A percentile compares a stretch with the other conserved stretches of the same genome.
These are phyloP conservation scores for Cylloceria caligata DNA, from an alignment of 2,888 invertebrate genomes.

Conservation along the genomic window DNA sequence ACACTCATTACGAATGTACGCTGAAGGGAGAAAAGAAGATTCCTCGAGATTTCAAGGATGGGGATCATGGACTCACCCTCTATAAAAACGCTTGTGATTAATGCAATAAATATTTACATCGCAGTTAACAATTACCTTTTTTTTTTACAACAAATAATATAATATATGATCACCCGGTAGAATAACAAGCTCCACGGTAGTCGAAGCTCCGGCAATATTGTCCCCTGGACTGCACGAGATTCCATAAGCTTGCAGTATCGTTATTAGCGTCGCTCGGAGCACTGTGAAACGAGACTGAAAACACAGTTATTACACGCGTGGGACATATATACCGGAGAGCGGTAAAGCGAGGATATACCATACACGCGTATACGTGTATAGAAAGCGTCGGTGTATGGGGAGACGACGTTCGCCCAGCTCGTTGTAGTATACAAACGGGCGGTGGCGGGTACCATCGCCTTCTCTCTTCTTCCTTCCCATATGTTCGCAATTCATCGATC, in stretches of 20 bases:
- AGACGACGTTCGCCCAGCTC: slow-evolving; percentile 8
- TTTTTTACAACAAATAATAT: not conserved
- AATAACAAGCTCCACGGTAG: not conserved
- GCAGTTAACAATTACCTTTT: slow-evolving; percentile 2
- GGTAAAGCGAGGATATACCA: slow-evolving; percentile 1
- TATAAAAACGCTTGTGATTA: too few species aligned
- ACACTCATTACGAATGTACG: too few species aligned
- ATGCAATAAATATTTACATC: too few species aligned
- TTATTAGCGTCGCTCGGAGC: slow-evolving; percentile 19
- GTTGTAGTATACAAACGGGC: slow-evolving; percentile 25
- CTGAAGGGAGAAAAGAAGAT: too few species aligned
- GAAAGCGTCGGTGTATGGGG: not conserved
- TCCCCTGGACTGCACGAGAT: slow-evolving; percentile 12
- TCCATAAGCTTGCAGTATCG: slow-evolving; percentile 16
- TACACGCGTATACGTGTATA: not conserved
- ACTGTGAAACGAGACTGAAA: slow-evolving; percentile 14
- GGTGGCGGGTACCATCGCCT: slow-evolving; percentile 14
- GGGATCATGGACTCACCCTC: too few species aligned
- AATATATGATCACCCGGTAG: slow-evolving; percentile 1
- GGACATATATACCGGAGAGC: not conserved
- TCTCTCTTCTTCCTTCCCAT: slow-evolving; percentile 39
- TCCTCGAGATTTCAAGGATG: too few species aligned
- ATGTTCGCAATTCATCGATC: slow-evolving; percentile 41
- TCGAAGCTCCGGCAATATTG: slow-evolving; percentile 14
- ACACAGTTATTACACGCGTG: slow-evolving; percentile 24